phyloP scores from a whole-genome alignment of 2,797 vertebrate species.

The Gallinago stenura region DNA sequence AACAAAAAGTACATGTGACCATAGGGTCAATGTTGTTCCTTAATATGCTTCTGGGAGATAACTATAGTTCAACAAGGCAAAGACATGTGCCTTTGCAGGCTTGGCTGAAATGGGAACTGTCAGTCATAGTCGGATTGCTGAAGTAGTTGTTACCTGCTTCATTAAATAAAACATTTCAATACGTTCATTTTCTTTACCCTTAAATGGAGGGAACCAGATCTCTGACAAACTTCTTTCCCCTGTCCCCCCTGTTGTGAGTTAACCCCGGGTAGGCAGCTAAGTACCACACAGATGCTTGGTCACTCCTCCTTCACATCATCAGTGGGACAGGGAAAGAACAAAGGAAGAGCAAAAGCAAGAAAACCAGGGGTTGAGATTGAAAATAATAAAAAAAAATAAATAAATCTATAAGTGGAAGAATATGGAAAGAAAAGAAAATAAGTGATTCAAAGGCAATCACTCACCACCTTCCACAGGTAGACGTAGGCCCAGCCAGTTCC shows the following conservation, averaged over 20 bases:
- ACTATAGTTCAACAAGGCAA: background rate
- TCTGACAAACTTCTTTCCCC: background rate
- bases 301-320: fast-evolving
- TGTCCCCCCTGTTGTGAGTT: fast-evolving
- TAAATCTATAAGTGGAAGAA: background rate
- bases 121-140: background rate
- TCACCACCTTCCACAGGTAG: fast-evolving
- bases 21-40: background rate
- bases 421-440: background rate
- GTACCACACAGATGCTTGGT: fast-evolving
- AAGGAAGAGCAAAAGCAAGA: background rate
- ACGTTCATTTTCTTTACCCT: background rate
- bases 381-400: background rate
- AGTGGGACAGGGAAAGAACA: background rate
- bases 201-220: background rate
- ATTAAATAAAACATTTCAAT: background rate
- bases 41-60: background rate
- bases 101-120: background rate
- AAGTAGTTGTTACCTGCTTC: background rate
- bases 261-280: background rate
- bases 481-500: background rate
- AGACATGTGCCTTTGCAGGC: background rate
- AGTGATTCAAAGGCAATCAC: background rate
- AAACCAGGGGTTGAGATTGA: background rate
- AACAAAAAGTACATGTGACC: background rate